Base-by-base conservation (phyloP, 2,113 vertebrate species). In the Tauraco erythrolophus region DNA sequence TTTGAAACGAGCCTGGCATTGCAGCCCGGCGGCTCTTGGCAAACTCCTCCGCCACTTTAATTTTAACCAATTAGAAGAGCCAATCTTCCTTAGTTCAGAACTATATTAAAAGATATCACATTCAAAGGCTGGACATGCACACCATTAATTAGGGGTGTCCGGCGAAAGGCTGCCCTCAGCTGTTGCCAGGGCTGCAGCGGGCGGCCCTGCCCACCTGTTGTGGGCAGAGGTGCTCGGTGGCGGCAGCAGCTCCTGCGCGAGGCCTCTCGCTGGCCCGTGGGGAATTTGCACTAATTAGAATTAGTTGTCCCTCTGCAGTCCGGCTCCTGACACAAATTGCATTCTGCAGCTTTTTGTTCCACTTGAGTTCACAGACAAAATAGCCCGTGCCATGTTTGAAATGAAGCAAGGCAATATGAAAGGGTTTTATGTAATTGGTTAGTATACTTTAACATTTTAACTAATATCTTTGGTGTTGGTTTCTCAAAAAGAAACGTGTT, bases 261-360 rank as follows among this genome's bases (percentile, higher is more conserved):
- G 96, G 97, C 97, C 98, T 98, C 96, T 94, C 92, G 64, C 94
- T 94, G 97, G 98, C 98, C 98, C 92, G 87, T 97, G 95, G 98
- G 98, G 98, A 99, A 98, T 98, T 98, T 86, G 96, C 98, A 95
- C 98, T 98, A 98, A 99, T 98, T 98, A 98, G 98, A 98, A 98
- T 98, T 98, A 99, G 98, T 98, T 98, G 98, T 98, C 98, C 98
- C 98, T 98, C 98, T 24, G 96, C 98, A 98, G 98, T 98, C 98
- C 92, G 56, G 98, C 98, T 98, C 97, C 98, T 98, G 98, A 98
- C 98, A 99, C 98, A 98, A 99, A 98, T 98, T 98, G 98, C 98
- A 98, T 98, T 98, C 98, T 98, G 98, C 97, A 98, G 98, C 98
- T 98, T 98, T 98, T 98, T 98, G 98, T 99, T 99, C 98, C 98